Base-by-base conservation (phyloP, 2,797 vertebrate genomes). In the Tarsius wallacei region DNA sequence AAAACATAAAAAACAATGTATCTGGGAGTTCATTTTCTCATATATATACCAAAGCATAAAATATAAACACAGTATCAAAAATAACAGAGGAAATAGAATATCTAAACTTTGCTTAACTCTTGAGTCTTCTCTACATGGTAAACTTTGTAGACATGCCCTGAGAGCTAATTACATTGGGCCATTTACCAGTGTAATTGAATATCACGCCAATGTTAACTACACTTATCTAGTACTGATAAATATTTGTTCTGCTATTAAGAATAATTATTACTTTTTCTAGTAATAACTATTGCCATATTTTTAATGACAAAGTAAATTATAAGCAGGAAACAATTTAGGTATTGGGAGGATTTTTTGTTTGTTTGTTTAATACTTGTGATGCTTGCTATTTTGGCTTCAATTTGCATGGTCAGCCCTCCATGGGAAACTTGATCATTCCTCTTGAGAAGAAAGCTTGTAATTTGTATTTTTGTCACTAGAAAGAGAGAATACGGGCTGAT, bases 271-370 rank as follows among this genome's bases (percentile, higher is more conserved):
- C 2, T 57, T 85, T 94, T 92, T 88, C 15, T 51, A 84, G 28
- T 87, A 86, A 82, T 47, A 68, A 55, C 81, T n/a, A 64, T 59
- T 70, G 24, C 31, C 22, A 80, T 86, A 55, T 47, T 87, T 74
- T 93, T 68, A 94, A 81, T 74, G 49, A 68, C 42, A 94, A 57
- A 68, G 76, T 88, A 92, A 89, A 83, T 90, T 31, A 8, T 70
- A 61, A 71, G 10, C 28, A 5, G 14, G 13, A 80, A 87, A 84
- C 66, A 84, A 71, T 47, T 73, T 42, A 80, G 47, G 83, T 77
- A 57, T 57, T 22, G 8, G 15, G 7, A n/a, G 2, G 24, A 57
- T 33, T 55, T 77, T 63, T 91, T 96, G n/a, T 47, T 63, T 87
- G 5, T 57, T 63, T 84, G 6, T 55, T 78, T 74, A 91, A 81